These are phyloP conservation scores for Monochamus alternatus DNA, from an alignment of 2,888 invertebrate genomes.

Conservation along the genomic window DNA sequence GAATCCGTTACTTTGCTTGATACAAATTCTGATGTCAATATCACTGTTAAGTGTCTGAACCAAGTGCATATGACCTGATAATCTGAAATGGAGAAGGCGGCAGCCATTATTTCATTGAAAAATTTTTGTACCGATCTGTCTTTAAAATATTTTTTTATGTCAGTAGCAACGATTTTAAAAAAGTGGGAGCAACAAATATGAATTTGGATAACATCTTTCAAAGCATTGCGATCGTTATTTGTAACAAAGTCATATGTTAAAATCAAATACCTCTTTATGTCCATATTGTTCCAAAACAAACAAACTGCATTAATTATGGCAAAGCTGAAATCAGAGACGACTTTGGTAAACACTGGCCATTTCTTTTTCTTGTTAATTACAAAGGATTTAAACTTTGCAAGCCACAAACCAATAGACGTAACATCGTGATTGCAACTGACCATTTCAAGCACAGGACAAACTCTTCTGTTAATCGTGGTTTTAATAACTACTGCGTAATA, in stretches of 20 bases:
- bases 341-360: constrained; percentile 29
- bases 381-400: constrained; percentile 31
- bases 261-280: constrained; percentile 11
- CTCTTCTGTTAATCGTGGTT: constrained; percentile 15
- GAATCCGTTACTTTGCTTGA: neutral
- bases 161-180: constrained; percentile 26
- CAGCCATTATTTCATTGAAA: constrained; percentile 26
- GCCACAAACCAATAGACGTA: constrained; percentile 34
- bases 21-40: neutral
- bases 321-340: constrained; percentile 29
- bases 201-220: constrained; percentile 19
- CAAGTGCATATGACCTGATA: constrained; percentile 9
- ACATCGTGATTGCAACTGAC: constrained; percentile 27
- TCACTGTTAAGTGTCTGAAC: constrained; percentile 16
- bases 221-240: neutral
- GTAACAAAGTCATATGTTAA: constrained; percentile 19
- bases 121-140: constrained; percentile 12
- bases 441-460: constrained; percentile 32
- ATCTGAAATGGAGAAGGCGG: constrained; percentile 14
- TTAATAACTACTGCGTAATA: constrained; percentile 33
- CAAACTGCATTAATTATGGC: constrained; percentile 29
- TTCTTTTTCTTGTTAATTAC: constrained; percentile 18
- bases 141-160: constrained; percentile 27
- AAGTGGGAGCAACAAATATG: constrained; percentile 32
- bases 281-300: constrained; percentile 26